Conservation (phyloP, 2,113 vertebrate species). For the Desmodus rotundus region DNA sequence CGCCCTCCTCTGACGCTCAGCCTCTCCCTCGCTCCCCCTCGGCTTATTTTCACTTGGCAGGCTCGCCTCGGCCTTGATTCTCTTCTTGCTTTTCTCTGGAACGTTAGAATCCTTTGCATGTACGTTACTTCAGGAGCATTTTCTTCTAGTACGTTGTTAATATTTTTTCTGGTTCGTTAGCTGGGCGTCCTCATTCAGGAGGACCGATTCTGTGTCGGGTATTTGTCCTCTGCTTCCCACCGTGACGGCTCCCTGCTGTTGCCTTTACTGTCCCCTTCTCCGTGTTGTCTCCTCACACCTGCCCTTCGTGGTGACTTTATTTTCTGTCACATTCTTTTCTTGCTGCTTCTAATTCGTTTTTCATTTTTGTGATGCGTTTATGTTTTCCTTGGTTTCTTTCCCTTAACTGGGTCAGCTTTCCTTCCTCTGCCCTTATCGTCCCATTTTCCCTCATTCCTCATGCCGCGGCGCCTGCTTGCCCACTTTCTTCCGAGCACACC, state of each 20-base stretch:
- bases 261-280: too few species aligned
- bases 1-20: too few species aligned
- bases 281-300: background rate
- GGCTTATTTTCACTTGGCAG: background rate
- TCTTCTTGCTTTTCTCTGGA: background rate
- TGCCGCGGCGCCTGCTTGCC: background rate
- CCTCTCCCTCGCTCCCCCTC: accelerated
- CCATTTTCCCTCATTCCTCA: background rate
- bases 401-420: background rate
- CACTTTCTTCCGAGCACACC: background rate
- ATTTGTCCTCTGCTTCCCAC: background rate
- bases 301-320: background rate
- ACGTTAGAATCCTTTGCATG: background rate
- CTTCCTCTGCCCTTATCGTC: background rate
- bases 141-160: background rate
- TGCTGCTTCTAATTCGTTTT: background rate
- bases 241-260: background rate
- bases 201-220: accelerated
- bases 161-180: background rate
- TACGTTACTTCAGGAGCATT: background rate
- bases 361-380: background rate
- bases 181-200: background rate
- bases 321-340: background rate
- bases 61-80: background rate
- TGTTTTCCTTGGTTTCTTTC: background rate